phyloP scores from a whole-genome alignment of 37 sponge, comb jelly and placozoan species.

The Agelas oroides region DNA sequence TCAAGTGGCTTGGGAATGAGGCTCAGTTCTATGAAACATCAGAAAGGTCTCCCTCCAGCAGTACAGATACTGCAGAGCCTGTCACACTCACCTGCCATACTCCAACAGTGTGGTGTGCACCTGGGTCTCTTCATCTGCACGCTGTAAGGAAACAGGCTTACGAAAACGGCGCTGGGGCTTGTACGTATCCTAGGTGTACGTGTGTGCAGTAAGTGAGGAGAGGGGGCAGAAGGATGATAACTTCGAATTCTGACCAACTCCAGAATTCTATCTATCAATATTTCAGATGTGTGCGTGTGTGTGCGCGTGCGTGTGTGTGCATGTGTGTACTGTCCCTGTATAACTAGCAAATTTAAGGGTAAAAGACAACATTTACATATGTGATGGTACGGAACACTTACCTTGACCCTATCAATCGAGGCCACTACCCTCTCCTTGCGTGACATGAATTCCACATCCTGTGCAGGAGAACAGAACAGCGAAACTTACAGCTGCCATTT shows the following conservation, averaged over 20 bases:
- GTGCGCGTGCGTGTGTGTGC: too few relatives aligned
- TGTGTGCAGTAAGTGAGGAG: too few relatives aligned
- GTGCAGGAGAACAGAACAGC: not conserved
- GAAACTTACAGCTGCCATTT: not conserved
- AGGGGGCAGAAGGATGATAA: not conserved
- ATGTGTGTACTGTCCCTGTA: too few relatives aligned
- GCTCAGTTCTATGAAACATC: not conserved
- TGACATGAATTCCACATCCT: constrained; percentile 70
- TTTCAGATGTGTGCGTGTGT: too few relatives aligned
- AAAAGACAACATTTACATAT: too few relatives aligned
- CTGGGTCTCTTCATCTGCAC: constrained; percentile 75
- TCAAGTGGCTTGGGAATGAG: not conserved
- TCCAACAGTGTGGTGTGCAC: constrained; percentile 87
- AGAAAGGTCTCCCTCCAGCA: not conserved
- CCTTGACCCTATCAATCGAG: constrained; percentile 59
- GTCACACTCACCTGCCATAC: constrained; percentile 76
- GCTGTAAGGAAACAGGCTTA: constrained; percentile 41
- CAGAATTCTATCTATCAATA: too few relatives aligned
- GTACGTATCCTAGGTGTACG: constrained; percentile 60
- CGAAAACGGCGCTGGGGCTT: constrained; percentile 78
- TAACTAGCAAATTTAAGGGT: too few relatives aligned
- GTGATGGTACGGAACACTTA: constrained; percentile 25
- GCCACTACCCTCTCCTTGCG: constrained; percentile 47
- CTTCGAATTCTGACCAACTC: too few relatives aligned
- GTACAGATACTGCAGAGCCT: not conserved